These are phyloP conservation scores for Haliclystus octoradiatus DNA, from an alignment of 30 jellyfish, hydroid and myxozoan genomes.

Conservation along the genomic window DNA sequence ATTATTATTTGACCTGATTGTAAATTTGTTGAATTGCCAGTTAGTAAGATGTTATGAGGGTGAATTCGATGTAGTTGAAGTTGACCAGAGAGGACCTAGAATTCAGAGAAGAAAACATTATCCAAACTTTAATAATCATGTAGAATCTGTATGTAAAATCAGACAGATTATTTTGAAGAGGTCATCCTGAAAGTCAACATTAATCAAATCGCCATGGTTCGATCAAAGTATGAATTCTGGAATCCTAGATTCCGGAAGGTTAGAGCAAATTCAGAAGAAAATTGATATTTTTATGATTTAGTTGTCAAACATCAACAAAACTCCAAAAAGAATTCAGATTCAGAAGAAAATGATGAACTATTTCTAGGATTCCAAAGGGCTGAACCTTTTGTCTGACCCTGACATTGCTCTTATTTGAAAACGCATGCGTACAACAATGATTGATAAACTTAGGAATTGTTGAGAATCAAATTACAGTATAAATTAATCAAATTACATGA, in stretches of 20 bases:
- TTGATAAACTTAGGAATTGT: no score
- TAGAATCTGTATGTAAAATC: neutral
- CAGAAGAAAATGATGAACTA: neutral
- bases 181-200: neutral
- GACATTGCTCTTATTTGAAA: no score
- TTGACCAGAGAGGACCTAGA: conserved; percentile 80
- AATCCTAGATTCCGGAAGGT: no score
- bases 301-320: no score
- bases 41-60: conserved; percentile 87
- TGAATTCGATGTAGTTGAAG: conserved; percentile 86
- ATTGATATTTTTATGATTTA: no score
- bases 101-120: neutral
- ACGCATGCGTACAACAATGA: no score
- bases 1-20: conserved; percentile 78
- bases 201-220: neutral
- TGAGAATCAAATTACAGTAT: no score
- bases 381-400: no score
- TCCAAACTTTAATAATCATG: no score
- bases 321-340: neutral
- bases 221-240: neutral
- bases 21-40: conserved; percentile 63
- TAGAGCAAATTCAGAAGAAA: no score
- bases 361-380: neutral
- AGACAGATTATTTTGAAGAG: neutral
- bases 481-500: no score